Percentiles rank a stretch among this genome's conserved stretches.
phyloP scores from a whole-genome alignment of 2,113 vertebrate genomes.

The Monarcha castaneiventris region DNA sequence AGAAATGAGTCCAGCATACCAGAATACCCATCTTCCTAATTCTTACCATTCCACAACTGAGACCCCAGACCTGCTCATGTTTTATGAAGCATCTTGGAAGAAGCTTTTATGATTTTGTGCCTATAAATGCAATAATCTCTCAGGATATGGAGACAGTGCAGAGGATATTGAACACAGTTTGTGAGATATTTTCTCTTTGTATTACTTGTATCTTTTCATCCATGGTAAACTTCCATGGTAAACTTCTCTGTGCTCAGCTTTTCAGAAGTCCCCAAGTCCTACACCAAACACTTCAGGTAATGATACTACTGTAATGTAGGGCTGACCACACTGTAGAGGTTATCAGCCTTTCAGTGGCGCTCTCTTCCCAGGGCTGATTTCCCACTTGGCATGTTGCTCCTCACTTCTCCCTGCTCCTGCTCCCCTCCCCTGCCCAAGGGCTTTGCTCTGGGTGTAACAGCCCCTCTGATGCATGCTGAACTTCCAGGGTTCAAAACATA shows the following conservation, averaged over 20 bases:
- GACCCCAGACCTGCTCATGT: constrained; percentile 16
- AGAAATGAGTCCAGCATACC: not conserved
- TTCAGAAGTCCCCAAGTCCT: not conserved
- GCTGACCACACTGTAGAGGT: not conserved
- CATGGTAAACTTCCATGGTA: not conserved
- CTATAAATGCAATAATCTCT: not conserved
- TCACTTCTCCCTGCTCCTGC: not conserved
- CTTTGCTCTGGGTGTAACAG: not conserved
- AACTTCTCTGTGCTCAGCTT: not conserved
- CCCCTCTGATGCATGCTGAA: not conserved
- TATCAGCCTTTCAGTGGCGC: not conserved
- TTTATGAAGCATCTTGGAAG: constrained; percentile 36
- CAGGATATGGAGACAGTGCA: not conserved
- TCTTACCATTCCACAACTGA: constrained; percentile 22
- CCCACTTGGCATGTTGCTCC: not conserved
- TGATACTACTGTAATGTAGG: not conserved
- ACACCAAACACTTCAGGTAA: not conserved
- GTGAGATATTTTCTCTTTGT: not conserved
- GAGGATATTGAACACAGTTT: not conserved
- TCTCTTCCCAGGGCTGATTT: not conserved
- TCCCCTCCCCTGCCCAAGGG: not conserved
- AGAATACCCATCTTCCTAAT: constrained; percentile 9
- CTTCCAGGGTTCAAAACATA: not conserved
- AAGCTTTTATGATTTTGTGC: constrained; percentile 1
- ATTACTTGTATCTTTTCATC: not conserved